These are phyloP conservation scores for Sebastiscus albofasciatus DNA, from an alignment of 2,797 vertebrate genomes.

Conservation along the genomic window DNA sequence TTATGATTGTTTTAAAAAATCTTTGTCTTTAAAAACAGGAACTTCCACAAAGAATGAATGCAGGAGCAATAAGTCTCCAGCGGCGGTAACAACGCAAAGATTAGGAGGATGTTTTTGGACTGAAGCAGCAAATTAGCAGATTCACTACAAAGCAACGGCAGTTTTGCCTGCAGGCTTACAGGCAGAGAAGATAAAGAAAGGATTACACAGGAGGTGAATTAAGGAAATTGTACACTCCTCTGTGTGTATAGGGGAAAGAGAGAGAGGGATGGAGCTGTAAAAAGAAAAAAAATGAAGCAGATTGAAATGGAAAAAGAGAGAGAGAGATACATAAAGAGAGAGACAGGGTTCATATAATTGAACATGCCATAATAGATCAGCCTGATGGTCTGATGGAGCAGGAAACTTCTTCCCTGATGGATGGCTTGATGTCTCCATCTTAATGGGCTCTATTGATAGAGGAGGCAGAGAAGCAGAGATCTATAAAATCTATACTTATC, in stretches of 20 bases:
- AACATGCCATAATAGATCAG: conserved; percentile 40
- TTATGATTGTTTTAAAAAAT: conserved; percentile 22
- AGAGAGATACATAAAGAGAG: background rate
- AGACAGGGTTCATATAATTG: conserved; percentile 22
- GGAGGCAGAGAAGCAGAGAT: conserved; percentile 37
- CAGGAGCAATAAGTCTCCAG: conserved; percentile 4
- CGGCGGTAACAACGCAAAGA: conserved; percentile 4
- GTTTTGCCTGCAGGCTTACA: conserved; percentile 29
- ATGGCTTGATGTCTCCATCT: conserved; percentile 46
- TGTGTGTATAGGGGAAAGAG: background rate
- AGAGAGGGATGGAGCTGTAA: background rate
- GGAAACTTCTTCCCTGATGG: conserved; percentile 61
- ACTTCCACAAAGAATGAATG: background rate
- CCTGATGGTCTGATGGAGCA: conserved; percentile 48
- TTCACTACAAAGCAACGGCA: conserved; percentile 35
- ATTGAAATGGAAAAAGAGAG: conserved; percentile 27
- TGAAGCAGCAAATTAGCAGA: conserved; percentile 43
- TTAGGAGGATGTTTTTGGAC: conserved; percentile 29
- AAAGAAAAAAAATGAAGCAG: background rate
- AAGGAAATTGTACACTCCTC: conserved; percentile 17
- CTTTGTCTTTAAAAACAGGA: conserved; percentile 1
- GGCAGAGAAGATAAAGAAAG: conserved; percentile 7
- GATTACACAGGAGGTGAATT: conserved; percentile 44
- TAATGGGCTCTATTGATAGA: conserved; percentile 61
- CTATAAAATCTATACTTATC: conserved; percentile 67